A percentile compares a stretch with the other conserved stretches of the same genome.
phyloP scores from a whole-genome alignment of 2,113 vertebrate species.

The Poeciliopsis turrubarensis region DNA sequence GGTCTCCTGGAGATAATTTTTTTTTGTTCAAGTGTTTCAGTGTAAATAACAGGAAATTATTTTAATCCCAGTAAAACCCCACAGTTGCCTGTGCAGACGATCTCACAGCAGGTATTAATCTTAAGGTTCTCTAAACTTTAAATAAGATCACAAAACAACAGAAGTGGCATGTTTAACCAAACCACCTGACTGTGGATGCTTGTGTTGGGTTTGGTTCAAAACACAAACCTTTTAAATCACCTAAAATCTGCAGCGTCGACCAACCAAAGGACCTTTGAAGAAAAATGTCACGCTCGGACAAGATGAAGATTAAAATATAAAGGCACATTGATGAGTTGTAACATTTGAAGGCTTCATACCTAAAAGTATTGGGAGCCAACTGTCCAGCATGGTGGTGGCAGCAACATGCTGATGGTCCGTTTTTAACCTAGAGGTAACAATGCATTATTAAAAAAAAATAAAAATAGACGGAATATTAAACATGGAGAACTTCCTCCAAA shows the following conservation, averaged over 20 bases:
- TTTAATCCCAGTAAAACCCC: constrained; percentile 25
- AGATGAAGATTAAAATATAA: too few species aligned
- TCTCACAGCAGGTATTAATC: constrained; percentile 50
- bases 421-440: too few species aligned
- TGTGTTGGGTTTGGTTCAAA: neutral
- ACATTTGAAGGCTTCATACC: too few species aligned
- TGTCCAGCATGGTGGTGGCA: too few species aligned
- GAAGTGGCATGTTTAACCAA: neutral
- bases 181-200: neutral
- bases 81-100: constrained; percentile 20
- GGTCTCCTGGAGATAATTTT: neutral
- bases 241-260: neutral
- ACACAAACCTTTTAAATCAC: neutral
- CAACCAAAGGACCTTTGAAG: too few species aligned
- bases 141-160: constrained; percentile 6
- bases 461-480: too few species aligned
- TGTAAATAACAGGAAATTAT: constrained; percentile 13
- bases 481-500: too few species aligned
- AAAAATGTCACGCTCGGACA: too few species aligned
- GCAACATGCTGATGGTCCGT: too few species aligned
- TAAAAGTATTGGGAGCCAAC: too few species aligned
- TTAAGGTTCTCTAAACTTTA: neutral
- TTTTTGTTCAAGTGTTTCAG: constrained; percentile 9
- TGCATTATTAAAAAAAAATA: too few species aligned
- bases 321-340: too few species aligned